phyloP scores from a whole-genome alignment of 2,113 vertebrate genomes.

The Boleophthalmus pectinirostris region DNA sequence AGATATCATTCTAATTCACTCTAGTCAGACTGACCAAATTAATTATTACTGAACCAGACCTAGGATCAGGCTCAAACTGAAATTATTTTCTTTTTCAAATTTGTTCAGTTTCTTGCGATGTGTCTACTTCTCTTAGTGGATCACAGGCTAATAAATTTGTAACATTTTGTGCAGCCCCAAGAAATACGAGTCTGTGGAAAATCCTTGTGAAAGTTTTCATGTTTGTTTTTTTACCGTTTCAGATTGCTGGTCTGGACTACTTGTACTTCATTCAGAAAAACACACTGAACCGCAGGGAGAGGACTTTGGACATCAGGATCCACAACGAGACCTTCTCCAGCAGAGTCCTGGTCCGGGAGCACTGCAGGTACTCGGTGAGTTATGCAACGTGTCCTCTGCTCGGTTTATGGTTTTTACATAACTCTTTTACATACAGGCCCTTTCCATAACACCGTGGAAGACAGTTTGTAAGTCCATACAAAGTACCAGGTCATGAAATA shows the following conservation, averaged over 20 bases:
- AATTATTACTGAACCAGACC: too few relatives aligned
- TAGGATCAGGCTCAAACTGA: too few relatives aligned
- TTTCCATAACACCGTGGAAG: not conserved
- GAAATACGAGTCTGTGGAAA: not conserved
- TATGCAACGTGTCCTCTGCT: not conserved
- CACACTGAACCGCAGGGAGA: constrained; percentile 86
- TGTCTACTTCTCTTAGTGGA: too few relatives aligned
- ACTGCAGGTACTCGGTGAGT: constrained; percentile 93
- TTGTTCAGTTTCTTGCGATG: too few relatives aligned
- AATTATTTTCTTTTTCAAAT: too few relatives aligned
- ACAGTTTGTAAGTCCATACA: not conserved
- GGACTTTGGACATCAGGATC: constrained; percentile 91
- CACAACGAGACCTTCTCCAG: constrained; percentile 93
- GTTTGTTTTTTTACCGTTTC: not conserved
- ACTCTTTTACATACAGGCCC: not conserved
- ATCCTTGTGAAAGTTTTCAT: not conserved
- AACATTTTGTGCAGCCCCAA: not conserved
- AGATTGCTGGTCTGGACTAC: constrained; percentile 96
- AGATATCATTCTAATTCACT: too few relatives aligned
- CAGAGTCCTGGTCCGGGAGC: constrained; percentile 85
- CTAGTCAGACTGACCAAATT: too few relatives aligned
- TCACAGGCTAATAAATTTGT: too few relatives aligned
- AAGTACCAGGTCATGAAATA: too few relatives aligned
- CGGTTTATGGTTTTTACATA: not conserved
- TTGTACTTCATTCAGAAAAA: constrained; percentile 96